Evolutionary conservation across 2,888 invertebrate genomes (phyloP), one percentile per base, ranked within the genome.

Genomic region (Crioceris asparagi): DNA sequence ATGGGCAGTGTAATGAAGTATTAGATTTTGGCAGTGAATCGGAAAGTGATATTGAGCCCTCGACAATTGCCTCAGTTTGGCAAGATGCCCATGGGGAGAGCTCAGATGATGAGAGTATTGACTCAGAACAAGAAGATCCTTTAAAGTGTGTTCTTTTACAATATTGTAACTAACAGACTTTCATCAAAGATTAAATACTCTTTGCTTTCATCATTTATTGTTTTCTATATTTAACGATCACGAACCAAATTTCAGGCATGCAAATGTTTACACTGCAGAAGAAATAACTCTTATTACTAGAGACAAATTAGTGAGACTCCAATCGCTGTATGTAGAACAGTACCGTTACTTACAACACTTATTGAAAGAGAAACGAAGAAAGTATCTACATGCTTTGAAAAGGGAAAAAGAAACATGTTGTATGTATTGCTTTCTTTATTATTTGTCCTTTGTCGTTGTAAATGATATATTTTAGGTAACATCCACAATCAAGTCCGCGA

Each of bases 261-360:
- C 91, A 1, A 87, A 87, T 8, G 80, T 90, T 0, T 92, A 79
- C 60, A 90, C 92, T 0, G 83, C 84, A 0, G 88, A 93, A 54
- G 92, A 93, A 61, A 84, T 86, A 0, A 79, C 85, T 3, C 69
- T 75, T 17, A 77, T 86, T 19, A 77, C 87, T 0, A 72, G 81
- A 49, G 77, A 79, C 36, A 83, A 84, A 48, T 65, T 92, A 29
- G 73, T 79, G 10, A 70, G 79, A 29, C 66, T 93, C 1, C 90
- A 91, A 58, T 72, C 77, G 0, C 69, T 90, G 1, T 94, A 93
- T 57, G 73, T 84, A 17, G 78, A 82, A 26, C 90, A 93, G 62
- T 83, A 87, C 61, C 73, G 77, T 41, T 71, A 85, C 12, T 66
- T 93, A 25, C 77, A 83, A 30, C 74, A 79, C 43, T 57, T 79